Evolutionary conservation across 2,797 vertebrate genomes (phyloP).

Genomic region (Hippocampus kuda): DNA sequence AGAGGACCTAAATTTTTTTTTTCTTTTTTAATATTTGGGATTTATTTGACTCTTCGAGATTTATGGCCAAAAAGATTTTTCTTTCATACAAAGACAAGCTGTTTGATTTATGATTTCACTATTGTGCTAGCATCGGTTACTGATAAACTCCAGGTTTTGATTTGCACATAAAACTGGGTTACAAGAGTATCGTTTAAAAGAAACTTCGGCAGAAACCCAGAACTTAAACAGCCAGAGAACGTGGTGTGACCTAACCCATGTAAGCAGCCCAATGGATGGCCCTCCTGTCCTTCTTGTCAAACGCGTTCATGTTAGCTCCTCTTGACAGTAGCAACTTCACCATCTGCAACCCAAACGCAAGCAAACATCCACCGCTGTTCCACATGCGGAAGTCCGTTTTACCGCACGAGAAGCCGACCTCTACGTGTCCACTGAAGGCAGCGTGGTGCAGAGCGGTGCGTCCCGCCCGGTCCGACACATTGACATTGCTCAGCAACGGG

Average conservation of each 20-base stretch:
- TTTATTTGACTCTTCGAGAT: no score
- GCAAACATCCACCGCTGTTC: neutral
- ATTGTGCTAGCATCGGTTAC: no score
- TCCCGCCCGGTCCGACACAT: conserved; percentile 88
- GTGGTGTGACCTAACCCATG: conserved; percentile 74
- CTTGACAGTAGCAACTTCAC: conserved; percentile 88
- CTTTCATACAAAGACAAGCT: no score
- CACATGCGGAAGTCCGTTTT: no score
- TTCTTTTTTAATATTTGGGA: no score
- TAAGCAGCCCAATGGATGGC: conserved; percentile 97
- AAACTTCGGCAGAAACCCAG: no score
- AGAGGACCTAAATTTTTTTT: no score
- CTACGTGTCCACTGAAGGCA: conserved; percentile 87
- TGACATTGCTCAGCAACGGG: conserved; percentile 87
- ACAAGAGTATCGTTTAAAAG: no score
- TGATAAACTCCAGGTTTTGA: no score
- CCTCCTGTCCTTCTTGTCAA: conserved; percentile 94
- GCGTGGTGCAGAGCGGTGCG: conserved; percentile 91
- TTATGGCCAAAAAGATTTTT: no score
- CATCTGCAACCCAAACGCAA: conserved; percentile 69
- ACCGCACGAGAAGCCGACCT: conserved; percentile 61
- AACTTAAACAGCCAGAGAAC: neutral
- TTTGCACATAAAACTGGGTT: no score
- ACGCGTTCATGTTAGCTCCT: conserved; percentile 95
- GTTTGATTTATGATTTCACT: no score